Conservation (phyloP, 2,797 vertebrate genomes). For the Molossus molossus region DNA sequence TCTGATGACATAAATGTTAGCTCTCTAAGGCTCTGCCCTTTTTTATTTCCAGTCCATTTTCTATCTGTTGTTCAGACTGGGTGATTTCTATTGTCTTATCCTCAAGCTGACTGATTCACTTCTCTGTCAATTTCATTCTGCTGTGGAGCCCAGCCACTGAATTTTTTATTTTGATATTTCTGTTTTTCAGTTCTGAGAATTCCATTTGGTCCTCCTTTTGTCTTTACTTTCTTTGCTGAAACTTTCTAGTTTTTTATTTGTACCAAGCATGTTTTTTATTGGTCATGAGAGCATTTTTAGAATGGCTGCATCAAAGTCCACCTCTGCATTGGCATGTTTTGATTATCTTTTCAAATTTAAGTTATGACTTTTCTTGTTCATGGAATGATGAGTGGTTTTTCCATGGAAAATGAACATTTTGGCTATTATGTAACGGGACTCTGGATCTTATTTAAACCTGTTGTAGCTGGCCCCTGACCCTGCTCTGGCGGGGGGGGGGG, state of each 20-base stretch:
- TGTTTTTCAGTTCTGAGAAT: conserved; percentile 63
- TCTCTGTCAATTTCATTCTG: not conserved
- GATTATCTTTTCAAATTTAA: conserved; percentile 36
- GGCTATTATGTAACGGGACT: not conserved
- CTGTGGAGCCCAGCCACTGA: not conserved
- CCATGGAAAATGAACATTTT: not conserved
- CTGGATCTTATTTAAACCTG: conserved; percentile 45
- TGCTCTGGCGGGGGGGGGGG: not conserved
- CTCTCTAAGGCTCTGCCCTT: not conserved
- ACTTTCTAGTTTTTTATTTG: conserved; percentile 15
- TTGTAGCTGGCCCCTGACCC: conserved; percentile 37
- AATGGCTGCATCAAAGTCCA: conserved; percentile 52
- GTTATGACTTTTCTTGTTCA: conserved; percentile 34
- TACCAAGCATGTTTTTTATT: not conserved
- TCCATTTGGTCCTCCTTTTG: not conserved
- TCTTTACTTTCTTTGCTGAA: conserved; percentile 7
- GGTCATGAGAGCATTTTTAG: conserved; percentile 5
- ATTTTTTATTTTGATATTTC: conserved; percentile 31
- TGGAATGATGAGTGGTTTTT: not conserved
- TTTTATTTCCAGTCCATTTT: not conserved
- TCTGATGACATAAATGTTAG: not conserved
- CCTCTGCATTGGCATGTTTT: conserved; percentile 13
- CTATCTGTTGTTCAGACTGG: not conserved
- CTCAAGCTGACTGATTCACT: not conserved
- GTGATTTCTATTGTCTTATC: not conserved